Conservation (phyloP, 1,140 invertebrate species). For the Nasonia giraulti region DNA sequence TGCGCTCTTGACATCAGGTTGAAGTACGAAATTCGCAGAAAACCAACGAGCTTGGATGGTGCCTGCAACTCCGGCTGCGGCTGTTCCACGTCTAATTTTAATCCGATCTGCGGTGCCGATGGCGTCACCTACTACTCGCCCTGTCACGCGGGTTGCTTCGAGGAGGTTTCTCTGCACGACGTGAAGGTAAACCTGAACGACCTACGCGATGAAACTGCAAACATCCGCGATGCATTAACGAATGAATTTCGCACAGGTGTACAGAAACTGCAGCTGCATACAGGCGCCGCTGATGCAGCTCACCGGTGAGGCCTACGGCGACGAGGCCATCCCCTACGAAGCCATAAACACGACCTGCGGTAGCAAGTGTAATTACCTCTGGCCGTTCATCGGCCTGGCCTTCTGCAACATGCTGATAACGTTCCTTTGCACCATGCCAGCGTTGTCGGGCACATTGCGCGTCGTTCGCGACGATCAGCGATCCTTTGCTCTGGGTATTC, state of each 20-base stretch:
- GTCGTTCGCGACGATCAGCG: constrained; percentile 88
- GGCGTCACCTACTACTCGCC: constrained; percentile 88
- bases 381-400: constrained; percentile 80
- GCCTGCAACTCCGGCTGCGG: constrained; percentile 80
- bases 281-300: constrained; percentile 53
- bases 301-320: constrained; percentile 49
- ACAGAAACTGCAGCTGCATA: constrained; percentile 77
- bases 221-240: not conserved
- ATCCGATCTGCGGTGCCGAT: constrained; percentile 86
- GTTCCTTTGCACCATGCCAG: constrained; percentile 86
- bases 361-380: constrained; percentile 79
- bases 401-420: constrained; percentile 85
- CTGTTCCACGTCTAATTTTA: constrained; percentile 76
- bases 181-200: constrained; percentile 58
- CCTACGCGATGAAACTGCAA: not conserved
- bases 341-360: constrained; percentile 80
- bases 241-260: constrained; percentile 68
- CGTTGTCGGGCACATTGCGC: constrained; percentile 84
- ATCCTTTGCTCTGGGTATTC: constrained; percentile 89
- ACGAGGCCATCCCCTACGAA: constrained; percentile 69
- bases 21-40: constrained; percentile 54
- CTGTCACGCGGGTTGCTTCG: constrained; percentile 86
- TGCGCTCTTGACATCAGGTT: not conserved
- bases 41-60: constrained; percentile 66
- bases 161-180: constrained; percentile 66